Evolutionary conservation across 2,888 invertebrate species (phyloP).

Genomic region (Mythimna ferrago): DNA sequence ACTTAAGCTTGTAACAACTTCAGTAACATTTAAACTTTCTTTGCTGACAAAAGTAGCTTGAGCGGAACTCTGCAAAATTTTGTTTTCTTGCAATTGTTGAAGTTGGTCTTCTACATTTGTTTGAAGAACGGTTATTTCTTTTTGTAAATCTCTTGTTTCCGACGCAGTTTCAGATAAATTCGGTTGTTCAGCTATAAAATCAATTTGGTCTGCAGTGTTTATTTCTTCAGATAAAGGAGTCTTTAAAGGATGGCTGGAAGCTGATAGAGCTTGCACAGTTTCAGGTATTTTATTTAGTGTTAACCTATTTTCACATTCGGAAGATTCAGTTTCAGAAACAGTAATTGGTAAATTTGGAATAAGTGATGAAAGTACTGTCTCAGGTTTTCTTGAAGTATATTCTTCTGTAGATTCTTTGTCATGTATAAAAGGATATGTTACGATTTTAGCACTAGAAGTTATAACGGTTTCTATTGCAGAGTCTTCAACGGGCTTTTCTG

Average conservation of each 20-base stretch:
- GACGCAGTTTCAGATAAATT: slow-evolving; percentile 74
- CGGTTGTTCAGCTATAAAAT: slow-evolving; percentile 69
- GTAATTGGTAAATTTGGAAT: slow-evolving; percentile 92
- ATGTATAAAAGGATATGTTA: slow-evolving; percentile 91
- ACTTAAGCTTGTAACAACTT: slow-evolving; percentile 86
- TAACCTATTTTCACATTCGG: slow-evolving; percentile 92
- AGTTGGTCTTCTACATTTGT: slow-evolving; percentile 88
- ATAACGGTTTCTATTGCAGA: slow-evolving; percentile 86
- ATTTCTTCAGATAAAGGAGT: slow-evolving; percentile 84
- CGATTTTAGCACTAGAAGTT: slow-evolving; percentile 92
- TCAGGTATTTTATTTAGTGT: slow-evolving; percentile 74
- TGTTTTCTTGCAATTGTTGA: slow-evolving; percentile 88
- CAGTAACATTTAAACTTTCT: slow-evolving; percentile 91
- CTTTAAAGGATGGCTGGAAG: slow-evolving; percentile 81
- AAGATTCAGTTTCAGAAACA: slow-evolving; percentile 91
- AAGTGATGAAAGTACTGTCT: slow-evolving; percentile 85
- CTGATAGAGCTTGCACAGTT: slow-evolving; percentile 69
- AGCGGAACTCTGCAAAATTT: slow-evolving; percentile 89
- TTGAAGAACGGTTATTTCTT: slow-evolving; percentile 83
- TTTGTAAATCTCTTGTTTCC: slow-evolving; percentile 79
- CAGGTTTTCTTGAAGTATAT: slow-evolving; percentile 73
- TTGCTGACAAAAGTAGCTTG: slow-evolving; percentile 89
- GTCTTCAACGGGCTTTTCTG: slow-evolving; percentile 86
- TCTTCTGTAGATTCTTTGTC: slow-evolving; percentile 91
- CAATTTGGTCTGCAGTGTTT: slow-evolving; percentile 83